Base-by-base conservation (phyloP, 2,113 vertebrate genomes). In the Mustelus asterias region DNA sequence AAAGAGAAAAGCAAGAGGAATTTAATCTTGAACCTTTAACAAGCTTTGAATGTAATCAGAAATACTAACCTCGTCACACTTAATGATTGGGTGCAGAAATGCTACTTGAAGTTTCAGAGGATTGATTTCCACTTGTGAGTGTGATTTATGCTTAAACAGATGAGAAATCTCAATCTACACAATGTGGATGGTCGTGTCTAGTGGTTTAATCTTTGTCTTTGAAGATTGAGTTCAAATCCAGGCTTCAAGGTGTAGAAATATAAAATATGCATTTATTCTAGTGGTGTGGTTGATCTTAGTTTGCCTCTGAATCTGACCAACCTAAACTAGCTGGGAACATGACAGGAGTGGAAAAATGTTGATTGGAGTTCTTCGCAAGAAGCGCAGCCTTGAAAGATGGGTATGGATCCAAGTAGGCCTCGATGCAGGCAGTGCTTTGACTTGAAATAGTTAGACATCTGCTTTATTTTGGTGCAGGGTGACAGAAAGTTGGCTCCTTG, bases 161-260 rank as follows among this genome's bases (percentile, higher is more conserved):
- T 96, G 41, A 48, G 10, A 96, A 94, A 65, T n/a, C 14, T 93
- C 69, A 94, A 76, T 94, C 92, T 96, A 80, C n/a, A 94, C n/a
- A 96, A 90, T 94, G 24, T 26, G 89, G 22, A 41, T 48, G 37
- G 29, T 29, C 65, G 18, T 44, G n/a, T 60, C 85, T 54, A 44
- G 95, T 89, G 33, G 33, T 80, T 96, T 80, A 70, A 83, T 78
- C 67, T 58, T 80, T n/a, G 85, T 7, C 70, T 72, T 94, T 85
- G 16, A 65, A 83, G 72, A 60, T 94, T 94, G 76, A 26, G 94
- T 95, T 72, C 94, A 95, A 95, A 33, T 90, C 14, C 26, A 48
- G 94, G n/a, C 37, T 69, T 72, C 94, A 95, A 48, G 29, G 48
- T 67, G 93, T 41, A 94, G 10, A 94, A 70, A 70, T 70, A 54